Evolutionary conservation across 2,888 invertebrate genomes (phyloP).

Genomic region (Netelia melanura): DNA sequence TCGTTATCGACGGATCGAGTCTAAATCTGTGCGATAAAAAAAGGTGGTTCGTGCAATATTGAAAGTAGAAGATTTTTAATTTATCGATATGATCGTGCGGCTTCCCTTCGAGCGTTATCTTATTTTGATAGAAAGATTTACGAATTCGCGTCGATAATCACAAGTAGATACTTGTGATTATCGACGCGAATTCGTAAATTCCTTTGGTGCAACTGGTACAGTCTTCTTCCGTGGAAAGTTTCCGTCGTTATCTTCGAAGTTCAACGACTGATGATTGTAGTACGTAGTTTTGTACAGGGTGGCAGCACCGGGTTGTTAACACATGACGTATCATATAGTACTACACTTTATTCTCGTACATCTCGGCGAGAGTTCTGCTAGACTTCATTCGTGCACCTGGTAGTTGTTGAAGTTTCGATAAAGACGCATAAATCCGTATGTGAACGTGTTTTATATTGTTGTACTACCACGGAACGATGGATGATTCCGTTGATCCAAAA

Average conservation of each 20-base stretch:
- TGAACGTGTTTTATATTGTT: slow-evolving; percentile 24
- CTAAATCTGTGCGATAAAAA: no score
- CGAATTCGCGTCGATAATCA: no score
- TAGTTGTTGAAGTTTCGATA: slow-evolving; percentile 33
- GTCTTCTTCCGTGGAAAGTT: not conserved
- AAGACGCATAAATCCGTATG: slow-evolving; percentile 40
- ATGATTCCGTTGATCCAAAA: slow-evolving; percentile 79
- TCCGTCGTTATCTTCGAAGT: slow-evolving; percentile 11
- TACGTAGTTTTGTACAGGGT: not conserved
- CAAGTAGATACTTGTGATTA: no score
- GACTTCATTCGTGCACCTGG: slow-evolving; percentile 15
- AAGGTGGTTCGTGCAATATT: no score
- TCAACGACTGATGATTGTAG: not conserved
- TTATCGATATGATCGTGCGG: not conserved
- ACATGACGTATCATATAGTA: not conserved
- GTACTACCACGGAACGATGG: slow-evolving; percentile 63
- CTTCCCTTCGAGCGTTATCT: no score
- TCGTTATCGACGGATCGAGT: not conserved
- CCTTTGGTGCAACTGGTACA: not conserved
- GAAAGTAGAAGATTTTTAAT: not conserved
- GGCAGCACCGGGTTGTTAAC: not conserved
- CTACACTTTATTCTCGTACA: not conserved
- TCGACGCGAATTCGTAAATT: not conserved
- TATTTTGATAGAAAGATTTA: no score
- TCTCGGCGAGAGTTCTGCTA: slow-evolving; percentile 42